Evolutionary conservation across 2,797 vertebrate species (phyloP), one percentile per base, ranked within the genome.

Genomic region (Hipposideros larvatus): DNA sequence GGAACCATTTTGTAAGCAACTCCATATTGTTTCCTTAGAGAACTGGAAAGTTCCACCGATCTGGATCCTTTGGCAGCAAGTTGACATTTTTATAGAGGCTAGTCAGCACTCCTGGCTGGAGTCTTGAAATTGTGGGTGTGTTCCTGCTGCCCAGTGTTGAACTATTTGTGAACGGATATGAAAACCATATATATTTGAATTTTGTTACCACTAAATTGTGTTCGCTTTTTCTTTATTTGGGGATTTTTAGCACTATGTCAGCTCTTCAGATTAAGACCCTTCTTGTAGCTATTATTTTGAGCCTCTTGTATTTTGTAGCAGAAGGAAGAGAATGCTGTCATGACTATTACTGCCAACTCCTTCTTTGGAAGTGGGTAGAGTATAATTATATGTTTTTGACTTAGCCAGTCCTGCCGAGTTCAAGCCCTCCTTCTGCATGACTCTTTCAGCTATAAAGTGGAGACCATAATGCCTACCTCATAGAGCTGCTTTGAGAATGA

Each of bases 311-410:
- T 86, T 66, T 96, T 96, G 48, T 7, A 63, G 18, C 61, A 70
- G 71, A 91, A 57, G 26, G 59, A 86, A 91, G 71, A 87, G 66
- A 68, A 68, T 71, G 31, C 19, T 65, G 1, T 85, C 57, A 4
- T 57, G 79, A 66, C 1, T 91, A 31, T 88, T 87, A 82, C 22
- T 95, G 22, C 51, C 63, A n/a, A 37, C 37, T 92, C 6, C 68
- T 79, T 41, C 77, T 95, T 95, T 85, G 28, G 43, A 90, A 85
- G 43, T 63, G 88, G 85, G n/a, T 37, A 84, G 53, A 77, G 8
- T 84, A 18, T 80, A 82, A 37, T 92, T 79, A 65, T 82, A 73
- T 83, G 68, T 80, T 89, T 94, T 93, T 88, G 16, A 93, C 75
- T 91, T 91, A 41, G 28, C 34, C 18, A 94, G n/a, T 51, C 41